Evolutionary conservation across 2,888 invertebrate genomes (phyloP).

Genomic region (Eupithecia dodoneata): DNA sequence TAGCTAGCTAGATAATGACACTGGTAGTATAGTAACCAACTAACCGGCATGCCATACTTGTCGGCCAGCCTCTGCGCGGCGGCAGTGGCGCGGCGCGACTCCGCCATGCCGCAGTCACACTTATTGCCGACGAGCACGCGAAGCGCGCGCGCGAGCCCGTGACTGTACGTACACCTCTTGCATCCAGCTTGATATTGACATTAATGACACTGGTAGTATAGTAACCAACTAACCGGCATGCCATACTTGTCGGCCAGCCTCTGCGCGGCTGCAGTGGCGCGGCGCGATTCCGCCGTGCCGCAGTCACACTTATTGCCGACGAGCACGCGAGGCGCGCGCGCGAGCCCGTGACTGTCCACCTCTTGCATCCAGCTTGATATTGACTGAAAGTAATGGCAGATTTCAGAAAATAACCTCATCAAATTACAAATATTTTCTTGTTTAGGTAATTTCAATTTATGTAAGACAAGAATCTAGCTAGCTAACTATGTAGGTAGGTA

Average conservation of each 20-base stretch:
- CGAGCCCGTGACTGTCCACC: constrained; percentile 87
- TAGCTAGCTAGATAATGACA: too few relatives aligned
- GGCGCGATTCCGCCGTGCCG: constrained; percentile 81
- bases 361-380: constrained; percentile 91
- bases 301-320: constrained; percentile 93
- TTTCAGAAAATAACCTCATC: background rate
- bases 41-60: constrained; percentile 88
- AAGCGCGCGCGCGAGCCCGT: constrained; percentile 86
- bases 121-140: constrained; percentile 92
- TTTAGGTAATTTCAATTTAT: too few relatives aligned
- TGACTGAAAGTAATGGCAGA: constrained; percentile 61
- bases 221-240: constrained; percentile 85
- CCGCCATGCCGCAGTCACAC: constrained; percentile 86
- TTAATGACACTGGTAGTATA: too few relatives aligned
- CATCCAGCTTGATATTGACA: constrained; percentile 89
- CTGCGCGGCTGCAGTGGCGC: constrained; percentile 89
- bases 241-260: constrained; percentile 88
- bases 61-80: constrained; percentile 90
- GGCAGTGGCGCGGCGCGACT: constrained; percentile 86
- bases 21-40: too few relatives aligned
- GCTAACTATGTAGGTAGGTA: background rate
- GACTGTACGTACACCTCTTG: constrained; percentile 89
- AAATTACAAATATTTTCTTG: too few relatives aligned
- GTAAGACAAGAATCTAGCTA: background rate
- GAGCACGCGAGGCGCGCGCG: constrained; percentile 87